These are phyloP conservation scores for Desoria tigrina DNA, from an alignment of 2,888 invertebrate species.

Conservation along the genomic window DNA sequence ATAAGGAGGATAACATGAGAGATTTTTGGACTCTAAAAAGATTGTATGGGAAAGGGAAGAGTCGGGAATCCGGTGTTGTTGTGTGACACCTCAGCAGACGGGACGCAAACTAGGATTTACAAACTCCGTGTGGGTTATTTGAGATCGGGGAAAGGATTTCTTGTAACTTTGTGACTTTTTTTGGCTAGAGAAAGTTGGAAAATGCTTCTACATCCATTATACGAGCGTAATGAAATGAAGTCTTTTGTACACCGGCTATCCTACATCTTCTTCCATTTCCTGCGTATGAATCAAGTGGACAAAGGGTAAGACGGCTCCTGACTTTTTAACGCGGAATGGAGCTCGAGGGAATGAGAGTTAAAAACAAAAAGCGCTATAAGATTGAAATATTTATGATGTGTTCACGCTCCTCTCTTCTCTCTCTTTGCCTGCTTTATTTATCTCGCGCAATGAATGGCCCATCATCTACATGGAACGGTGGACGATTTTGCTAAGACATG, in stretches of 20 bases:
- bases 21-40: too few species aligned
- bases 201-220: too few species aligned
- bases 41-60: neutral
- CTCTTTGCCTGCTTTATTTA: constrained; percentile 12
- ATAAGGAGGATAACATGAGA: too few species aligned
- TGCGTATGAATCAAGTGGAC: too few species aligned
- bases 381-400: constrained; percentile 29
- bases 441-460: neutral
- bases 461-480: neutral
- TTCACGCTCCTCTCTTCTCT: constrained; percentile 24
- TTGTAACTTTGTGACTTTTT: too few species aligned
- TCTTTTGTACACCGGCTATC: too few species aligned
- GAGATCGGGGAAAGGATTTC: too few species aligned
- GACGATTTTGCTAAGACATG: neutral
- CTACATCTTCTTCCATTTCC: too few species aligned
- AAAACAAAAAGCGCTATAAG: constrained; percentile 33
- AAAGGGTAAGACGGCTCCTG: neutral
- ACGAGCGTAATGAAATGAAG: too few species aligned
- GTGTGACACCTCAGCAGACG: neutral
- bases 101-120: too few species aligned
- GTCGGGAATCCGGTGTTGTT: neutral
- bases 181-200: too few species aligned
- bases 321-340: constrained; percentile 15
- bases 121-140: too few species aligned
- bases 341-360: constrained; percentile 30